Base-by-base conservation (phyloP, 2,888 invertebrate species). In the Nezara viridula region DNA sequence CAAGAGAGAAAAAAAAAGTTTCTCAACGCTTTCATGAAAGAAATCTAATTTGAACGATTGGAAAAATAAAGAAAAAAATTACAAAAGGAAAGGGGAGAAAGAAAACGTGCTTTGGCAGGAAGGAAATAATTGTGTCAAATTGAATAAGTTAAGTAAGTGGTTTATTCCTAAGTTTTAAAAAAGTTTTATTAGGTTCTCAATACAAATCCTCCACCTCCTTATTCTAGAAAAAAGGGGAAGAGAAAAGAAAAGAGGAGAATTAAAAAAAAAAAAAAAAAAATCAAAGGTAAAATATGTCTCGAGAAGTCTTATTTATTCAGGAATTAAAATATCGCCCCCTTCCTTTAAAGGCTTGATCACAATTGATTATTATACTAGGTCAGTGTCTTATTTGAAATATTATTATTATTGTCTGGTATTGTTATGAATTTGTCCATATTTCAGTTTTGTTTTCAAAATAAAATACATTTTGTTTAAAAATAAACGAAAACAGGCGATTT, bases 141-240 rank as follows among this genome's bases (percentile, higher is more conserved):
- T 86, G 86, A 86, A 86, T 86, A 86, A 86, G 86, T 86, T 86
- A 27, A 55, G 55, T 55, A 86, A 86, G 52, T 86, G 86, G 86
- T 55, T 86, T 86, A 86, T 55, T 55, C 86, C 86, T 86, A 86
- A 86, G 86, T 86, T 86, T 86, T 86, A 86, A 86, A 86, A 86
- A 86, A 86, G 86, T 86, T 86, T 86, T 86, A 86, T 86, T 86
- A 55, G 86, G 86, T 55, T 86, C 55, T 86, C 52, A 86, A 86
- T 86, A 55, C 86, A 55, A 86, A 86, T 86, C 86, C 86, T 55
- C 86, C 49, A 52, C 49, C 86, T 52, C 40, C 55, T 55, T 86
- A 40, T 55, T 86, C 40, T 32, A 55, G 86, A 86, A 86, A 60
- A 40, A 60, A 55, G 60, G 14, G 60, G 19, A n/a, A 55, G 14